Evolutionary conservation across 2,888 invertebrate species (phyloP), one percentile per base, ranked within the genome.

Genomic region (Catocala fraxini): DNA sequence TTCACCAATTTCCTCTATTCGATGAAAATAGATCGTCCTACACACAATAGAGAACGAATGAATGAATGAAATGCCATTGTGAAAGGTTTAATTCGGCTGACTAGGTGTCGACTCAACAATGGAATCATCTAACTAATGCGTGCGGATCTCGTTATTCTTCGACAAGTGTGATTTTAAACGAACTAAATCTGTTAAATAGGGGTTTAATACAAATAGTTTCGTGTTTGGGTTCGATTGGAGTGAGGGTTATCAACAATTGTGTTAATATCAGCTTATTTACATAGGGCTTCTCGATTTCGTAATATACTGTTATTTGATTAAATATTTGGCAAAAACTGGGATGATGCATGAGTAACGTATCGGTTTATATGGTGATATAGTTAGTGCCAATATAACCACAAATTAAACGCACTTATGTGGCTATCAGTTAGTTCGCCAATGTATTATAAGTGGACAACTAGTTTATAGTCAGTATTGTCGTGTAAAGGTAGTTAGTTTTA

Each of bases 31-130:
- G 45, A 63, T 49, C 52, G 54, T 51, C 39, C 52, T 57, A 47
- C 41, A 59, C 47, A 75, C 75, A 77, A 76, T 77, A 52, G 77
- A 63, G 67, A 49, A 41, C 43, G 54, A 54, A 57, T 53, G 64
- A 65, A 72, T 72, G 73, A 75, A 77, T 34, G 51, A 51, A 56
- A 47, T 66, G 66, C 68, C 72, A 80, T 85, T 85, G 84, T 84
- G 76, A 55, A 65, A 46, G 73, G 71, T 70, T 81, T 81, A 81
- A 81, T 83, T 79, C 75, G 65, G 63, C 57, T 62, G 59, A 80
- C 80, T 53, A 47, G 52, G 56, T 56, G 53, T 56, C 53, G 46
- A 6, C 42, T 54, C 49, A 54, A 77, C 75, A 77, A 73, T 73
- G 59, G 74, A 66, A 67, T 68, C 60, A 57, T 70, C 75, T 51